Conservation (phyloP, 2,797 vertebrate genomes). For the Sciurus carolinensis region DNA sequence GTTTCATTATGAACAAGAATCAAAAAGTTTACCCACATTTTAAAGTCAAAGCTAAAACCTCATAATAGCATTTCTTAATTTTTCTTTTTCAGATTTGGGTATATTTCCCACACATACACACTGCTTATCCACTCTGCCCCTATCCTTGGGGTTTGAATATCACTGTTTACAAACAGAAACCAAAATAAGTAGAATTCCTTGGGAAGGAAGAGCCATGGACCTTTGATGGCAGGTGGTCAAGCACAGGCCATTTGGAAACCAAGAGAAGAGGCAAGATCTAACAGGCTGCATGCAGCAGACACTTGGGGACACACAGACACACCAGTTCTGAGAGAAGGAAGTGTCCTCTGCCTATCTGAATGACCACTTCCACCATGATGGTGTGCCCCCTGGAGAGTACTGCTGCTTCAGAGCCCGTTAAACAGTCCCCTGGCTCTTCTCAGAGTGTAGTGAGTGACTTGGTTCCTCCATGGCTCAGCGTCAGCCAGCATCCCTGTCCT, state of each 20-base stretch:
- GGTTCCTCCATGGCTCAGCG: background rate
- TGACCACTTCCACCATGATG: accelerated
- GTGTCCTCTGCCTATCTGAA: background rate
- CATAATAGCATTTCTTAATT: background rate
- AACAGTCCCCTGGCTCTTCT: background rate
- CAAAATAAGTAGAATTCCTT: background rate
- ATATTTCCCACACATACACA: background rate
- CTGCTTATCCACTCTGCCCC: background rate
- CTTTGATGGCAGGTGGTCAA: background rate
- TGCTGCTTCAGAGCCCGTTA: accelerated
- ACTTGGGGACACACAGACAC: too few species aligned
- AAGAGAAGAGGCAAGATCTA: background rate
- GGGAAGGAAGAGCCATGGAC: background rate
- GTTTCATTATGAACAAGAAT: background rate
- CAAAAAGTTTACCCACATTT: background rate
- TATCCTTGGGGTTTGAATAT: background rate
- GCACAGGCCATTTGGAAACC: background rate
- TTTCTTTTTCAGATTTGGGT: background rate
- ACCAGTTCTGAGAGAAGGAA: background rate
- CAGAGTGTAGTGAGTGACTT: background rate
- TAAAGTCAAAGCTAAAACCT: constrained; percentile 10
- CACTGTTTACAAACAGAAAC: background rate
- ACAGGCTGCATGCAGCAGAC: background rate
- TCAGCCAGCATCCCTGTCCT: background rate
- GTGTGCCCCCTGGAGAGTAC: too few species aligned